Conservation (phyloP, 2,113 vertebrate genomes). For the Phodopus roborovskii region DNA sequence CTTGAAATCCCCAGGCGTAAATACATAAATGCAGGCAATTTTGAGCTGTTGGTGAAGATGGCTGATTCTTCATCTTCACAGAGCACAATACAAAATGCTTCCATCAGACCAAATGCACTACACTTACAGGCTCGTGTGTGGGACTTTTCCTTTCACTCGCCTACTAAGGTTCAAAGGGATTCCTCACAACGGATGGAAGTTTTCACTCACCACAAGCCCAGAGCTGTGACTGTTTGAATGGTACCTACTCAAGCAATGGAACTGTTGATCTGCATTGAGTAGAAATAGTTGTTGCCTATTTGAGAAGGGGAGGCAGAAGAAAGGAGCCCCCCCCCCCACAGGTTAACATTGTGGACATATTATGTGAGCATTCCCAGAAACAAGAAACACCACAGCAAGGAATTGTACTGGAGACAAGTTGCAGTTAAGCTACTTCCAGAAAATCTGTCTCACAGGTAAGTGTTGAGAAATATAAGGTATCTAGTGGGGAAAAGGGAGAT, state of each 20-base stretch:
- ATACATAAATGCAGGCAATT: conserved; percentile 16
- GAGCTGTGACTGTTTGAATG: not conserved
- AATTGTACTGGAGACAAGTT: not conserved
- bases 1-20: conserved; percentile 13
- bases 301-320: not conserved
- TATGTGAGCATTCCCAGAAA: not conserved
- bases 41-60: not conserved
- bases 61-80: not conserved
- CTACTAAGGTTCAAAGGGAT: not conserved
- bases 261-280: not conserved
- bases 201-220: not conserved
- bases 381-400: not conserved
- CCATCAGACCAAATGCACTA: not conserved
- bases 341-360: not conserved
- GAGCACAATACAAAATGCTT: not conserved
- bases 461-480: not conserved
- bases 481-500: not conserved
- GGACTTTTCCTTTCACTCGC: not conserved
- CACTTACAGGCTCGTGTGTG: not conserved
- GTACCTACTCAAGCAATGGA: not conserved
- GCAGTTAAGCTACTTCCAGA: not conserved
- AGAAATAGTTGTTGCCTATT: not conserved
- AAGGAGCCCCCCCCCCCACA: not conserved
- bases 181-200: not conserved
- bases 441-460: not conserved